A percentile compares a stretch with the other conserved stretches of the same genome.
Evolutionary conservation across 1,140 invertebrate genomes (phyloP).

Genomic region (Cyclargus thomasi): DNA sequence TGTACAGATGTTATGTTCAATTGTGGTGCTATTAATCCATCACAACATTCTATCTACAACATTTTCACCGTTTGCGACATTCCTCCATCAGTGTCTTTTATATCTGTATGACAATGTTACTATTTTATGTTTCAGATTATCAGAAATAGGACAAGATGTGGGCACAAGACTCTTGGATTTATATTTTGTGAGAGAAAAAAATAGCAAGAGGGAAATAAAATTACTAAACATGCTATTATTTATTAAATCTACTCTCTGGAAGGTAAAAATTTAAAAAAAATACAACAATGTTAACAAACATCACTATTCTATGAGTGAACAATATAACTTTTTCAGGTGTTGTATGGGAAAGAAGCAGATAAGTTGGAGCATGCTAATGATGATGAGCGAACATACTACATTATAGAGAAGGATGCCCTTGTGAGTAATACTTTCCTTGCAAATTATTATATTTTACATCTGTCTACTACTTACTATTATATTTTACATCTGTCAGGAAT

Average conservation of each 20-base stretch:
- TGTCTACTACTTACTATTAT: too few species aligned
- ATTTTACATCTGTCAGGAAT: too few species aligned
- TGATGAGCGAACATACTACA: slow-evolving; percentile 97
- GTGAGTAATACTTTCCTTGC: slow-evolving; percentile 71
- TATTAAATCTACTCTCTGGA: slow-evolving; percentile 98
- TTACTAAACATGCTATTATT: slow-evolving; percentile 96
- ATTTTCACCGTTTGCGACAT: too few species aligned
- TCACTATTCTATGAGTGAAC: not conserved
- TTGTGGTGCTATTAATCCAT: too few species aligned
- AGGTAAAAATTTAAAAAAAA: slow-evolving; percentile 75
- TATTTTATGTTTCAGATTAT: slow-evolving; percentile 79
- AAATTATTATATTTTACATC: not conserved
- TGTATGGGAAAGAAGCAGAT: slow-evolving; percentile 98
- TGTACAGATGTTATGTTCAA: too few species aligned
- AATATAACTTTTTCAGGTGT: slow-evolving; percentile 75
- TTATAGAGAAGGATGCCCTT: slow-evolving; percentile 98
- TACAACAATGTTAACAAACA: not conserved
- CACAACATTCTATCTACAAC: too few species aligned
- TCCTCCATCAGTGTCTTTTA: too few species aligned
- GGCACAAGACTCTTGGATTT: slow-evolving; percentile 95
- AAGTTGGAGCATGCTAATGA: slow-evolving; percentile 99
- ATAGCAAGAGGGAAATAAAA: slow-evolving; percentile 96
- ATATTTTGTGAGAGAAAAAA: slow-evolving; percentile 93
- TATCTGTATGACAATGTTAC: not conserved
- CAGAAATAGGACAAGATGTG: slow-evolving; percentile 96